Conservation (phyloP, 2,888 invertebrate genomes). For the Chloromyia formosa region DNA sequence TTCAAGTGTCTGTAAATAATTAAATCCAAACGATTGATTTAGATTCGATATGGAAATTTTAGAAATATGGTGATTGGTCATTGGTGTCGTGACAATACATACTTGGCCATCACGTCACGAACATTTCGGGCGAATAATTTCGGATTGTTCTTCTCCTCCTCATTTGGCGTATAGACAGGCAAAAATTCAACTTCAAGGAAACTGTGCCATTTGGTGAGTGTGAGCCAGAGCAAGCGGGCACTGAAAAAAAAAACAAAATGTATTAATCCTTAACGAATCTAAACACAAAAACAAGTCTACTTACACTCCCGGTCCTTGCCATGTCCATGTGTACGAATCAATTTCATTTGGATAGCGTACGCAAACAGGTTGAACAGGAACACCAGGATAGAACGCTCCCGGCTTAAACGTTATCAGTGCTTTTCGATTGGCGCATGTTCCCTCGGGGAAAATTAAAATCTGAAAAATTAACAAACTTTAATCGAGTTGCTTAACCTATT, state of each 20-base stretch:
- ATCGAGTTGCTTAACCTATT: not conserved
- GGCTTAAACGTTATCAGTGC: conserved; percentile 90
- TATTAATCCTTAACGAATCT: not conserved
- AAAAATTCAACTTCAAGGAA: conserved; percentile 91
- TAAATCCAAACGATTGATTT: not conserved
- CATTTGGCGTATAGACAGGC: conserved; percentile 88
- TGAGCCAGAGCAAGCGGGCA: conserved; percentile 84
- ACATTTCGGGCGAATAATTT: conserved; percentile 92
- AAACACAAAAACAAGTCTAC: conserved; percentile 63
- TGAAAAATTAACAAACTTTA: conserved; percentile 58
- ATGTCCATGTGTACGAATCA: conserved; percentile 92
- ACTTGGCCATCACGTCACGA: conserved; percentile 90
- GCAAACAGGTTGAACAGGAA: conserved; percentile 94
- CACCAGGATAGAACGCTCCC: conserved; percentile 94
- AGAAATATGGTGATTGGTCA: not conserved
- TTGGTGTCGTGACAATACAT: conserved; percentile 58
- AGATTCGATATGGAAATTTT: no score
- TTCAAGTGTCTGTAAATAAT: conserved; percentile 74
- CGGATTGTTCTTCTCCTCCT: conserved; percentile 85
- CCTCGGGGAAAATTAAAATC: conserved; percentile 95
- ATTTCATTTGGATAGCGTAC: conserved; percentile 89
- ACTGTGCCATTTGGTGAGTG: conserved; percentile 86
- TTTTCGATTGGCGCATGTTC: conserved; percentile 93
- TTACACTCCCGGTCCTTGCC: conserved; percentile 95
- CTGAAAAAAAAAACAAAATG: conserved; percentile 63